phyloP scores from a whole-genome alignment of 2,888 invertebrate species.

The Acrocyrtus sp. region DNA sequence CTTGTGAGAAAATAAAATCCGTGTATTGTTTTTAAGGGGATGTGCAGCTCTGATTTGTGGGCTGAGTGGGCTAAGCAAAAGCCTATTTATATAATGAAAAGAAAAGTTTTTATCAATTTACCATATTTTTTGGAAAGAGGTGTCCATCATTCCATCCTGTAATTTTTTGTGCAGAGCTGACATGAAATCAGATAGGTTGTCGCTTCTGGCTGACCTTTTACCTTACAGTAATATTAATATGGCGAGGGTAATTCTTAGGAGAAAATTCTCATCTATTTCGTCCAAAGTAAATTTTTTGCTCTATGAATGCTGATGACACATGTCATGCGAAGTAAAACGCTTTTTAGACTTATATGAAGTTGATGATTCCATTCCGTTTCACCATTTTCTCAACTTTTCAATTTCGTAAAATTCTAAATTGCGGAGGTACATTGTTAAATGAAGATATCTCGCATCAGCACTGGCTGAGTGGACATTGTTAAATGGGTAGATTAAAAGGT shows the following conservation, averaged over 20 bases:
- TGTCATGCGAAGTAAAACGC: not conserved
- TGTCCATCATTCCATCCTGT: too few species aligned
- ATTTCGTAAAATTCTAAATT: too few species aligned
- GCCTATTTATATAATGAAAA: not conserved
- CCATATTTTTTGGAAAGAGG: too few species aligned
- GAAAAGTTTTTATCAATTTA: not conserved
- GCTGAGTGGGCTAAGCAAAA: not conserved
- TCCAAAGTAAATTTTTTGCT: not conserved
- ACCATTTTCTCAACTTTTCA: constrained; percentile 6
- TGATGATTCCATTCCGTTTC: not conserved
- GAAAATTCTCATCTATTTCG: not conserved
- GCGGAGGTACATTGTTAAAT: too few species aligned
- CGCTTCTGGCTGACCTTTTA: constrained; percentile 31
- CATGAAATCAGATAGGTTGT: constrained; percentile 9
- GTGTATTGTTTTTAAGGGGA: not conserved
- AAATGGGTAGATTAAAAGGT: constrained; percentile 21
- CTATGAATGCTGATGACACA: not conserved
- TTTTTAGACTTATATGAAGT: constrained; percentile 3
- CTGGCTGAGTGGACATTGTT: too few species aligned
- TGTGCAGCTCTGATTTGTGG: not conserved
- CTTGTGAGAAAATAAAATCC: not conserved
- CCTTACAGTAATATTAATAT: too few species aligned
- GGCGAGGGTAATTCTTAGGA: too few species aligned
- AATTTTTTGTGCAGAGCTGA: not conserved
- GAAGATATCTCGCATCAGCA: too few species aligned